phyloP scores from a whole-genome alignment of 2,888 invertebrate genomes.

The Phania funesta region DNA sequence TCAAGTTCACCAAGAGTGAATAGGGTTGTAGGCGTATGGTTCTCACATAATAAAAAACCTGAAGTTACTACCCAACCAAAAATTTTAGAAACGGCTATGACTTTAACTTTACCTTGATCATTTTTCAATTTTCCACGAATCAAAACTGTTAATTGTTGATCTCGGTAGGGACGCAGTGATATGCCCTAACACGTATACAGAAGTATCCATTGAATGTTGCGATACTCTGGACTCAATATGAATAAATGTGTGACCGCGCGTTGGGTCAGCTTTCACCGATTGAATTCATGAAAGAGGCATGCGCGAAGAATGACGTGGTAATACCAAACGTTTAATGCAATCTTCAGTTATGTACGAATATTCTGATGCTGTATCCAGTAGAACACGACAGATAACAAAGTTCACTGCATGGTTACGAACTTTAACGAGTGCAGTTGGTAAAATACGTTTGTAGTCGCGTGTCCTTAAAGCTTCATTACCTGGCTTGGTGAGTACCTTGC shows the following conservation, averaged over 20 bases:
- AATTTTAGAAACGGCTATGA: slow-evolving; percentile 5
- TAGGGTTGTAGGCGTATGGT: background rate
- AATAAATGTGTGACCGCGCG: background rate
- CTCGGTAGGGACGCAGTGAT: slow-evolving; percentile 1
- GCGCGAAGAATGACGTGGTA: background rate
- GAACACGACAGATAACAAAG: slow-evolving; percentile 10
- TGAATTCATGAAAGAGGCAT: slow-evolving; percentile 2
- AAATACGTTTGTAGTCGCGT: background rate
- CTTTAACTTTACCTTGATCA: background rate
- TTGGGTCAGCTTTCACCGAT: slow-evolving; percentile 11
- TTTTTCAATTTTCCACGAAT: background rate
- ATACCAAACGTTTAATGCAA: slow-evolving; percentile 9
- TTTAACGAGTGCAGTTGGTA: slow-evolving; percentile 16
- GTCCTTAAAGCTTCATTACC: background rate
- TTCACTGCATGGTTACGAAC: background rate
- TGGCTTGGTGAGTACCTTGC: too few species aligned
- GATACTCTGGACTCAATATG: background rate
- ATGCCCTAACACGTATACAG: background rate
- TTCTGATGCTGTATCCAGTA: slow-evolving; percentile 11
- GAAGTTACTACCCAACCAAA: slow-evolving; percentile 37
- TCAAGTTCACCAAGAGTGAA: background rate
- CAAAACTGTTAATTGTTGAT: background rate
- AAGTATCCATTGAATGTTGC: background rate
- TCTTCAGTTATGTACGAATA: background rate
- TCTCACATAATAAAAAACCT: background rate